Evolutionary conservation across 2,888 invertebrate genomes (phyloP).

Genomic region (Luperina nickerlii): DNA sequence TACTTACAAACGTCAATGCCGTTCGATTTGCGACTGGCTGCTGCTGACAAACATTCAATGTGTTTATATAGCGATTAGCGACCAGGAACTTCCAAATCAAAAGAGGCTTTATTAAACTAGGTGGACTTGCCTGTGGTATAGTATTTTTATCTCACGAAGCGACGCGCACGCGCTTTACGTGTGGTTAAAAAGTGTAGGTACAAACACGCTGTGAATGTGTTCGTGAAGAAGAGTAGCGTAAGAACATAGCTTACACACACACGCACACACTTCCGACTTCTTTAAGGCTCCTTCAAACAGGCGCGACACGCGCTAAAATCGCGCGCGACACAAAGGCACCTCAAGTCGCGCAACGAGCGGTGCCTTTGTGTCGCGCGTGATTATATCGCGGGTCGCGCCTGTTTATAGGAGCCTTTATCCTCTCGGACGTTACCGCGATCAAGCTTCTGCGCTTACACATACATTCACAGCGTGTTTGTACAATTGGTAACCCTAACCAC

Average conservation of each 20-base stretch:
- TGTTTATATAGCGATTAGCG: not conserved
- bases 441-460: not conserved
- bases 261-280: not conserved
- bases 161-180: not conserved
- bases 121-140: not conserved
- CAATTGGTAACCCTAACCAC: too few relatives aligned
- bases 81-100: slow-evolving; percentile 17
- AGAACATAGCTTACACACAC: not conserved
- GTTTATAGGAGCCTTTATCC: too few relatives aligned
- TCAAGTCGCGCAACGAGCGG: too few relatives aligned
- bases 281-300: too few relatives aligned
- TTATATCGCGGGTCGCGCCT: too few relatives aligned
- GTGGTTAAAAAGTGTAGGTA: not conserved
- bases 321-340: too few relatives aligned
- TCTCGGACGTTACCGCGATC: not conserved
- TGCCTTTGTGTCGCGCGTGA: too few relatives aligned
- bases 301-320: too few relatives aligned
- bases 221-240: not conserved
- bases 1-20: slow-evolving; percentile 32
- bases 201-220: not conserved
- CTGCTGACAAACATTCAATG: slow-evolving; percentile 17
- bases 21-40: slow-evolving; percentile 39
- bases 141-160: not conserved
- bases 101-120: slow-evolving; percentile 9
- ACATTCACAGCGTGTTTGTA: too few relatives aligned